phyloP scores from a whole-genome alignment of 2,797 vertebrate genomes.

The Cirrhinus molitorella region DNA sequence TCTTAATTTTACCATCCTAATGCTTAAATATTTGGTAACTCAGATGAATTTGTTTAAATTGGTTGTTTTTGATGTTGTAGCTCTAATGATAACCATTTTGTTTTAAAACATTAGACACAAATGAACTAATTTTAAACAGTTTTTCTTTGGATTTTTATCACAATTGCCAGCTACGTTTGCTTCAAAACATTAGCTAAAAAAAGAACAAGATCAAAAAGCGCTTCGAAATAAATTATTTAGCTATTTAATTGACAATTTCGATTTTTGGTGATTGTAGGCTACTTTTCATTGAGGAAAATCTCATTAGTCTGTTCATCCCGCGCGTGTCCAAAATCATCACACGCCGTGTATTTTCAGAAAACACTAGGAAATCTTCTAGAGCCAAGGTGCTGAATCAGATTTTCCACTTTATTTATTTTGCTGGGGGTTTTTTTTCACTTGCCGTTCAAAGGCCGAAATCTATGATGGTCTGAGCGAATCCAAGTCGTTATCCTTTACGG shows the following conservation, averaged over 20 bases:
- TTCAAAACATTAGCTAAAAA: background rate
- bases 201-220: background rate
- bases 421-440: background rate
- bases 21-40: background rate
- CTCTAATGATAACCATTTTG: background rate
- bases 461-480: background rate
- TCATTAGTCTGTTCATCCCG: background rate
- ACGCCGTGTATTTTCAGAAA: background rate
- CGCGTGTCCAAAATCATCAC: background rate
- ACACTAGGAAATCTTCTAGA: background rate
- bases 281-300: background rate
- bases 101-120: background rate
- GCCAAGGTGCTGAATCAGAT: background rate
- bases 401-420: constrained; percentile 10
- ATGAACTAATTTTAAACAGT: background rate
- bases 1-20: background rate
- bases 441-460: background rate
- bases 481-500: constrained; percentile 6
- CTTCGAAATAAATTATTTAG: background rate
- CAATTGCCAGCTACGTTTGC: no score
- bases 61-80: background rate
- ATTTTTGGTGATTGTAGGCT: background rate
- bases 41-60: background rate
- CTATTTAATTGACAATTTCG: no score
- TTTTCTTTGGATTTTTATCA: background rate